Percentiles rank a stretch among this genome's conserved stretches.
These are phyloP conservation scores for Chaenodraco wilsoni DNA, from an alignment of 2,797 vertebrate genomes.

Conservation along the genomic window DNA sequence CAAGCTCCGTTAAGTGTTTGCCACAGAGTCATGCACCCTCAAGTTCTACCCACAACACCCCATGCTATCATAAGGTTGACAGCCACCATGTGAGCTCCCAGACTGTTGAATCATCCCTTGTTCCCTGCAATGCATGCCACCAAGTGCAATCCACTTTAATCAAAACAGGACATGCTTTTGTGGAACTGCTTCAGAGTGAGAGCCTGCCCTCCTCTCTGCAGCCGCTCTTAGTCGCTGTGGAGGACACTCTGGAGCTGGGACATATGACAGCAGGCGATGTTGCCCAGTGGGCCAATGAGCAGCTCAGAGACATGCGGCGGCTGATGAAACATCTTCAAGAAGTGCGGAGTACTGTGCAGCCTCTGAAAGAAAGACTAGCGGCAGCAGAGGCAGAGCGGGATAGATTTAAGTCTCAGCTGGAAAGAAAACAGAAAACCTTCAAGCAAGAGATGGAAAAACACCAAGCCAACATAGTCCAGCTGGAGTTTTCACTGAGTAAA, in stretches of 20 bases:
- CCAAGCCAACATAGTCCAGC: conserved; percentile 69
- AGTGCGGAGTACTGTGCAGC: conserved; percentile 83
- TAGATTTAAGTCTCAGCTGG: conserved; percentile 73
- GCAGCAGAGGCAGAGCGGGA: conserved; percentile 76
- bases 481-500: conserved; percentile 74
- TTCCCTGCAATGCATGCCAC: conserved; percentile 85
- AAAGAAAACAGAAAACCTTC: conserved; percentile 71
- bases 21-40: conserved; percentile 9
- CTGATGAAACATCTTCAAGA: conserved; percentile 86
- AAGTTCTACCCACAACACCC: conserved; percentile 16
- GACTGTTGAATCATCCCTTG: conserved; percentile 75
- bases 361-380: conserved; percentile 81
- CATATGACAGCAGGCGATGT: conserved; percentile 85
- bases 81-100: conserved; percentile 77
- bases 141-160: conserved; percentile 82
- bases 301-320: conserved; percentile 86
- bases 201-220: conserved; percentile 91
- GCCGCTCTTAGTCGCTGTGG: conserved; percentile 81
- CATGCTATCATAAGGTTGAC: conserved; percentile 20
- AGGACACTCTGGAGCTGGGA: conserved; percentile 75
- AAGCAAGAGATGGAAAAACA: conserved; percentile 73
- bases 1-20: conserved; percentile 45
- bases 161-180: conserved; percentile 83
- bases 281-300: conserved; percentile 88
- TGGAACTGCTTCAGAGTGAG: conserved; percentile 86